Evolutionary conservation across 2,888 invertebrate genomes (phyloP).

Genomic region (Mesorhabditis spiculigera): DNA sequence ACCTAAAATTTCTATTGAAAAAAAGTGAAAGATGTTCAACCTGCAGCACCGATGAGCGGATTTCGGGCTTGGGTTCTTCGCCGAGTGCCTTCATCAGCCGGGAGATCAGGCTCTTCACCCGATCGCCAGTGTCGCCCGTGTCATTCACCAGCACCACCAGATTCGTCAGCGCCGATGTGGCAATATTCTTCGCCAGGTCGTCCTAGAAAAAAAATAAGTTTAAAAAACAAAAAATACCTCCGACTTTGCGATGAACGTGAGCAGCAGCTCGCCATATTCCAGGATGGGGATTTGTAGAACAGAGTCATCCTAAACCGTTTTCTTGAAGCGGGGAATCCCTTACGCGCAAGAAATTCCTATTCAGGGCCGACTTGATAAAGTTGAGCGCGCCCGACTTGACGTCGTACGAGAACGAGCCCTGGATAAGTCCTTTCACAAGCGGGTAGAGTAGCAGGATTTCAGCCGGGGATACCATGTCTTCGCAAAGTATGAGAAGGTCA

Average conservation of each 20-base stretch:
- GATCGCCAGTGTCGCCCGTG: conserved; percentile 28
- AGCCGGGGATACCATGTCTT: conserved; percentile 38
- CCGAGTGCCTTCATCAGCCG: conserved; percentile 25
- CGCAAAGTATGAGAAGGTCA: conserved; percentile 17
- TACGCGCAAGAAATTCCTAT: conserved; percentile 29
- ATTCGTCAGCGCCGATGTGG: conserved; percentile 19
- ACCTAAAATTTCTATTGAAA: conserved; percentile 15
- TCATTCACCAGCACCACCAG: conserved; percentile 31
- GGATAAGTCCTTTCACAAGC: conserved; percentile 16
- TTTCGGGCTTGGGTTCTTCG: conserved; percentile 18
- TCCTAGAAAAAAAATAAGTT: not conserved
- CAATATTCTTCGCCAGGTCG: not conserved
- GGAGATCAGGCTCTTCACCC: conserved; percentile 28
- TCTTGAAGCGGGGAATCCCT: not conserved
- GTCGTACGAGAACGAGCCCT: not conserved
- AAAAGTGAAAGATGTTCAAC: conserved; percentile 7
- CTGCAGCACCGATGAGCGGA: conserved; percentile 24
- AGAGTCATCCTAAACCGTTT: conserved; percentile 22
- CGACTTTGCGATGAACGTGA: conserved; percentile 20
- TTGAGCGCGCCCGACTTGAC: conserved; percentile 22
- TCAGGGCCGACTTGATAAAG: conserved; percentile 27
- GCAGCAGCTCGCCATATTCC: conserved; percentile 31
- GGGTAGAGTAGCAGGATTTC: conserved; percentile 38
- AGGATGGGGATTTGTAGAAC: conserved; percentile 37
- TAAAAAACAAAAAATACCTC: not conserved